Conservation (phyloP, 2,797 vertebrate genomes). For the Rhabdophis nuchalis region DNA sequence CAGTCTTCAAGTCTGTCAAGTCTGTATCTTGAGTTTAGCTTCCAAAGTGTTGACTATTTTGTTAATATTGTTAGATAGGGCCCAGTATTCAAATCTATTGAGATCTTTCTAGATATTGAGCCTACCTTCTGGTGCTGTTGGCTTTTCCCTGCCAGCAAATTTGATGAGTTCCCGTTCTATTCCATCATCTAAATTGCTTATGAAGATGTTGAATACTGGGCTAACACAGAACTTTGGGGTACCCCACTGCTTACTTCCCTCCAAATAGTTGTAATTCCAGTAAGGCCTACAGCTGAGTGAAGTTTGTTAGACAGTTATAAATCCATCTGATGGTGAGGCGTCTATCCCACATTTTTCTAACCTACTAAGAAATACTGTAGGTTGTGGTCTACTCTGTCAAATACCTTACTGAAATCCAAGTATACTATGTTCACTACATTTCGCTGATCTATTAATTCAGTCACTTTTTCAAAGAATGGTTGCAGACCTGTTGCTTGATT, state of each 20-base stretch:
- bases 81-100: no score
- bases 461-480: neutral
- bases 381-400: neutral
- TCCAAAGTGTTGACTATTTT: no score
- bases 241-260: neutral
- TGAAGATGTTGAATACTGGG: neutral
- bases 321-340: neutral
- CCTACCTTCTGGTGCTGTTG: no score
- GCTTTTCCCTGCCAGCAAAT: no score
- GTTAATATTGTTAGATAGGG: no score
- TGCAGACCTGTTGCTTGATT: neutral
- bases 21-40: no score
- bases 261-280: neutral
- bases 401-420: neutral
- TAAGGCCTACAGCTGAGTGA: neutral
- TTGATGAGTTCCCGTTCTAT: no score
- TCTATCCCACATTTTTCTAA: neutral
- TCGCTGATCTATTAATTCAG: neutral
- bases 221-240: neutral
- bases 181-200: neutral
- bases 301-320: neutral
- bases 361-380: neutral
- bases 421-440: neutral
- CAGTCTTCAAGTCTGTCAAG: no score
- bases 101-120: no score